Percentiles rank a stretch among this genome's conserved stretches.
phyloP scores from a whole-genome alignment of 2,797 vertebrate species.

The Clarias pachynema region DNA sequence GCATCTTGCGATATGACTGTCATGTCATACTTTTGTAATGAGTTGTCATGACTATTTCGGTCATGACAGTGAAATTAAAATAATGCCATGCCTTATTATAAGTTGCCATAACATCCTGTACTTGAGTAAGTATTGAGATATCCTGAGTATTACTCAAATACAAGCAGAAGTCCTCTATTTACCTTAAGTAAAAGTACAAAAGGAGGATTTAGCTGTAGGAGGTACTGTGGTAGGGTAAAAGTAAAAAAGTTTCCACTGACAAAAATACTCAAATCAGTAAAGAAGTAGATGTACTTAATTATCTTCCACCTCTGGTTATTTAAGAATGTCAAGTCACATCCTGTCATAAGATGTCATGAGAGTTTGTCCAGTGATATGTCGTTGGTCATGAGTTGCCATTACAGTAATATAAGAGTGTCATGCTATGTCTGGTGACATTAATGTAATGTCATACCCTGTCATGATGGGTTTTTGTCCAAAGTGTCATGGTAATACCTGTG shows the following conservation, averaged over 20 bases:
- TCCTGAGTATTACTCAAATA: too few relatives aligned
- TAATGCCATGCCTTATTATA: neutral
- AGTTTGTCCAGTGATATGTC: neutral
- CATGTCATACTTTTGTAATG: neutral
- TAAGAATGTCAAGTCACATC: neutral
- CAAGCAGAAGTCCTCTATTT: too few relatives aligned
- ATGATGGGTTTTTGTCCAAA: neutral
- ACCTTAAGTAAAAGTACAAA: too few relatives aligned
- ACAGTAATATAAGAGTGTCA: too few relatives aligned
- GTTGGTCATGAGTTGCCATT: neutral
- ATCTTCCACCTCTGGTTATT: neutral
- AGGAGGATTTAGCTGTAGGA: too few relatives aligned
- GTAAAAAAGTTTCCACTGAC: too few relatives aligned
- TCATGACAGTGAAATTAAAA: neutral
- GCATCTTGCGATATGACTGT: too few relatives aligned
- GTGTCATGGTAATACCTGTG: neutral
- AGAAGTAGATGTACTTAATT: too few relatives aligned
- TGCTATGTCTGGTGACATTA: neutral
- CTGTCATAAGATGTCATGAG: neutral
- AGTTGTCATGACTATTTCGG: neutral
- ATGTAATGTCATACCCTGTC: neutral
- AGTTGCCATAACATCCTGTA: neutral
- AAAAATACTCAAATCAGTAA: too few relatives aligned
- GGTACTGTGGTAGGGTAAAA: too few relatives aligned
- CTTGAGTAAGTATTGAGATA: too few relatives aligned